A percentile compares a stretch with the other conserved stretches of the same genome.
Evolutionary conservation across 2,888 invertebrate genomes (phyloP).

Genomic region (Eledone cirrhosa): DNA sequence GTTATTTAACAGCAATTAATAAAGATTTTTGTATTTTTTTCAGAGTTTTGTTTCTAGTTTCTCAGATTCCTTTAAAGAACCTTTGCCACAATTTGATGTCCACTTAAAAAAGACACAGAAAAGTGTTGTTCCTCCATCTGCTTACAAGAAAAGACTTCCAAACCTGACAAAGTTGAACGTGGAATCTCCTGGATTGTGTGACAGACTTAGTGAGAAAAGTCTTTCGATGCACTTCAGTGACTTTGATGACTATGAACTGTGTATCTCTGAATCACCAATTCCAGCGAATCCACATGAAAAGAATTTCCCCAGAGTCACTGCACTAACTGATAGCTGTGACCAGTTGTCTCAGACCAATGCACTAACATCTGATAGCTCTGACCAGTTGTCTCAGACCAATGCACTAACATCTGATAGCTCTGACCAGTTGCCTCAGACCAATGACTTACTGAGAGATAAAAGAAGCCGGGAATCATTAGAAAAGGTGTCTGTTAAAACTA

Average conservation of each 20-base stretch:
- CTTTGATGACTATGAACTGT: slow-evolving; percentile 20
- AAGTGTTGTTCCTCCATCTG: neutral
- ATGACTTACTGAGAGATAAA: too few species aligned
- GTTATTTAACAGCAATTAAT: neutral
- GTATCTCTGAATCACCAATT: neutral
- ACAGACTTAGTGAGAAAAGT: neutral
- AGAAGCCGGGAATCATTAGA: too few species aligned
- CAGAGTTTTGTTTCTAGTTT: neutral
- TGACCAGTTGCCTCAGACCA: too few species aligned
- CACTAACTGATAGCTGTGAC: too few species aligned
- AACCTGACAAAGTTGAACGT: neutral
- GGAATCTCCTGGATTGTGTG: neutral
- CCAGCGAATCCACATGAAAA: too few species aligned
- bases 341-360: too few species aligned
- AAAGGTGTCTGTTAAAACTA: too few species aligned
- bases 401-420: too few species aligned
- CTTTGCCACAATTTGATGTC: neutral
- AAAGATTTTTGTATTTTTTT: neutral
- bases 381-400: too few species aligned
- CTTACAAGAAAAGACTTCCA: neutral
- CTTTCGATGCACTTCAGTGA: neutral
- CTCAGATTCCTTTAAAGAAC: neutral
- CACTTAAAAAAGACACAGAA: neutral
- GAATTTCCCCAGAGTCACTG: too few species aligned
- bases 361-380: too few species aligned